phyloP scores from a whole-genome alignment of 2,113 vertebrate species.

The Tiliqua scincoides region DNA sequence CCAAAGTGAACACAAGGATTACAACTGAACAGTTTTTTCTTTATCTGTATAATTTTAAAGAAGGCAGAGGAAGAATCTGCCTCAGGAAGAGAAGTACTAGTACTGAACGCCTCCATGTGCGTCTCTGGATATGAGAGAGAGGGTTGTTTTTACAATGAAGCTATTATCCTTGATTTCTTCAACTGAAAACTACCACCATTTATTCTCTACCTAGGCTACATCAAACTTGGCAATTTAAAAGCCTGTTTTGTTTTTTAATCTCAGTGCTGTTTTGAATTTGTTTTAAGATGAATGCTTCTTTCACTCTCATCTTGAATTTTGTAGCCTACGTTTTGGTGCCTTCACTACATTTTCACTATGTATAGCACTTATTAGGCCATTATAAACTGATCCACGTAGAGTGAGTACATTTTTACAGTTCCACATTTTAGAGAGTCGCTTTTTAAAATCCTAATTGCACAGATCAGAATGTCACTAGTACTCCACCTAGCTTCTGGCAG shows the following conservation, averaged over 20 bases:
- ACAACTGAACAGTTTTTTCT: not conserved
- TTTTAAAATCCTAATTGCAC: constrained; percentile 69
- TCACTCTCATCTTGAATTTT: constrained; percentile 52
- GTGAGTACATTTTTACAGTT: constrained; percentile 64
- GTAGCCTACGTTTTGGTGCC: constrained; percentile 43
- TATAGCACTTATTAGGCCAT: constrained; percentile 67
- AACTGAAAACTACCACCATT: constrained; percentile 71
- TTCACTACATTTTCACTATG: constrained; percentile 60
- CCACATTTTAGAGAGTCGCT: constrained; percentile 60
- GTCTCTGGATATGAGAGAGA: constrained; percentile 13
- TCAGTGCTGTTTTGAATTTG: constrained; percentile 75
- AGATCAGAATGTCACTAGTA: constrained; percentile 62
- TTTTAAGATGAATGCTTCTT: constrained; percentile 66
- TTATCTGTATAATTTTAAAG: not conserved
- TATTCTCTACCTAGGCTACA: constrained; percentile 74
- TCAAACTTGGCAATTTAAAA: constrained; percentile 83
- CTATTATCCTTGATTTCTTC: constrained; percentile 67
- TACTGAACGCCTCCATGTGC: not conserved
- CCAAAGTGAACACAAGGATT: not conserved
- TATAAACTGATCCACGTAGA: constrained; percentile 71
- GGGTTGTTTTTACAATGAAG: constrained; percentile 57
- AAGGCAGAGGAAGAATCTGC: fast-evolving
- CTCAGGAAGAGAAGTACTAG: not conserved
- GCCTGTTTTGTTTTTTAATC: constrained; percentile 73
- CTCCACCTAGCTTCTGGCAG: constrained; percentile 62